Percentiles rank a stretch among this genome's conserved stretches.
These are phyloP conservation scores for Antechinus flavipes DNA, from an alignment of 2,113 vertebrate genomes.

Conservation along the genomic window DNA sequence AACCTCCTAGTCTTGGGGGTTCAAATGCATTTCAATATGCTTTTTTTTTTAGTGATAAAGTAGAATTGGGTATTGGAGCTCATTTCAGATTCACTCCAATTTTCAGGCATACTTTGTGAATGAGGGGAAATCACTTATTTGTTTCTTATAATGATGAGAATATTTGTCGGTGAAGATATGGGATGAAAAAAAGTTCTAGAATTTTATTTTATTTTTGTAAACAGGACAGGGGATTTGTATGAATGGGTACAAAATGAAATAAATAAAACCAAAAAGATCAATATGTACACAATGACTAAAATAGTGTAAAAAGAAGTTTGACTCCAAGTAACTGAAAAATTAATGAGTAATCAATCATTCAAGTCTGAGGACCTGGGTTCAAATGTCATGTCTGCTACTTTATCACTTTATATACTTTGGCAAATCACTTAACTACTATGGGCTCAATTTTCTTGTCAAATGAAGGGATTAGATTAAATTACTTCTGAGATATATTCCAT, in stretches of 20 bases:
- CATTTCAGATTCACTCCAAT: background rate
- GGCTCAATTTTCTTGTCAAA: background rate
- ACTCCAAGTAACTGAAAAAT: background rate
- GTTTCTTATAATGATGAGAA: background rate
- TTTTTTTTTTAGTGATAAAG: background rate
- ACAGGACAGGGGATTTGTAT: background rate
- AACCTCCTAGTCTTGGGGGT: background rate
- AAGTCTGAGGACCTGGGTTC: background rate
- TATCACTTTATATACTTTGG: background rate
- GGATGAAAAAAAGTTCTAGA: slow-evolving; percentile 17
- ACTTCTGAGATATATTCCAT: background rate
- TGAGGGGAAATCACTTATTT: background rate
- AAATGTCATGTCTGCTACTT: background rate
- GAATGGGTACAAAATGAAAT: background rate
- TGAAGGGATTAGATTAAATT: background rate
- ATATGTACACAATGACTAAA: background rate
- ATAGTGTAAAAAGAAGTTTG: background rate
- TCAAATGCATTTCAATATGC: background rate
- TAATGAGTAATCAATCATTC: background rate
- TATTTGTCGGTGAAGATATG: slow-evolving; percentile 15
- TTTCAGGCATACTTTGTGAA: background rate
- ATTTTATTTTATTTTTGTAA: slow-evolving; percentile 31
- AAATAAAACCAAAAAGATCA: background rate
- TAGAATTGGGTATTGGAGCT: background rate
- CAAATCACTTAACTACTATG: background rate